Evolutionary conservation across 1,140 invertebrate species (phyloP), one percentile per base, ranked within the genome.

Genomic region (Oedothorax gibbosus): DNA sequence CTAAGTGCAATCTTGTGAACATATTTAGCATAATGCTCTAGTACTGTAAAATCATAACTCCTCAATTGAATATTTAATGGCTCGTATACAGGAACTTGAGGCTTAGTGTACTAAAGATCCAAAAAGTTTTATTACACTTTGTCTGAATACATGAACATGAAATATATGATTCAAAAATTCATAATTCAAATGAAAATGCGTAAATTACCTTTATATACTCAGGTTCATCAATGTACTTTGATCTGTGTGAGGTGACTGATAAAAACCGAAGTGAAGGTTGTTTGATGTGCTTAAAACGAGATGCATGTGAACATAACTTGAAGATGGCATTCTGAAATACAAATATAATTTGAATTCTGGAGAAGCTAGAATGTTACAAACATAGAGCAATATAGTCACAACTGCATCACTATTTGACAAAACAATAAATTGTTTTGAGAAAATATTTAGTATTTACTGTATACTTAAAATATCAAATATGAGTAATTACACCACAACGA

Each of bases 1-100:
- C 92, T 90, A 87, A 93, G 92, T 53, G 94, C 93, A 86, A 95
- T 89, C 88, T 92, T 93, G 87, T 96, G 93, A 71, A 97, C 91
- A 88, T 94, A 94, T 87, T 92, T 93, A 89, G 95, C 95, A 89
- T 93, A 97, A 87, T 90, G 93, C 91, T 98, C 96, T 65, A 98
- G 89, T 11, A 95, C 88, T 12, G 94, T 92, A 90, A 92, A 98
- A 89, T 96, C 94, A 88, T 96, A 96, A 7, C 95, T 93, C 88
- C 92, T 95, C 49, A 97, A 90, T 91, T 95, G 93, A 56, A 98
- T 91, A 90, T 96, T 95, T 18, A 97, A 88, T 21, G 90, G 90
- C 60, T 94, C 92, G 91, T 95, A 94, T n/a, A 94, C 89, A 35
- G 95, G 95, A 66, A 90, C 86, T 86, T 89, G 87, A 18, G 89